A percentile compares a stretch with the other conserved stretches of the same genome.
Conservation (phyloP, 35 echinoderm and acorn worm genomes). For the Acanthaster planci region DNA sequence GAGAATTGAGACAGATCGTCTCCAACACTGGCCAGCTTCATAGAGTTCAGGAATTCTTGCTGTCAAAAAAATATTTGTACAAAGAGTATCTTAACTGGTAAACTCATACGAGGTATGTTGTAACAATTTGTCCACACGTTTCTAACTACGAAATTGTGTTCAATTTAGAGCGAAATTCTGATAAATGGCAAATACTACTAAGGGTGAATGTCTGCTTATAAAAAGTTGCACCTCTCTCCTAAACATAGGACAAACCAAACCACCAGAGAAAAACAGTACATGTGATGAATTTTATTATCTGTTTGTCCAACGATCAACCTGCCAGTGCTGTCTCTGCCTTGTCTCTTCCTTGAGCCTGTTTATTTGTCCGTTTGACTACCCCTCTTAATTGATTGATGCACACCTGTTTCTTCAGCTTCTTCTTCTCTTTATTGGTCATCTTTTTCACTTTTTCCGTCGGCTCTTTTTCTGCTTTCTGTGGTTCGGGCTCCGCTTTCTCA, state of each 20-base stretch:
- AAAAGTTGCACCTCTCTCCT: too few species aligned
- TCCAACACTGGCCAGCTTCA: conserved; percentile 49
- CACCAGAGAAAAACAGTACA: too few species aligned
- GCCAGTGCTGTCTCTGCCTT: too few species aligned
- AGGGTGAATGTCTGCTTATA: neutral
- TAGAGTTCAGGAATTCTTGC: conserved; percentile 65
- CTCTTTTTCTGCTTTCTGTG: conserved; percentile 34
- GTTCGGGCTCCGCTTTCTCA: neutral
- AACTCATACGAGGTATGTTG: neutral
- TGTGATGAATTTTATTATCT: too few species aligned
- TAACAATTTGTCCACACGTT: neutral
- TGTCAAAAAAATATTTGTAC: too few species aligned
- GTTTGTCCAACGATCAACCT: too few species aligned
- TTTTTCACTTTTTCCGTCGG: conserved; percentile 62
- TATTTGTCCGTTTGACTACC: neutral
- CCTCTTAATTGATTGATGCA: neutral
- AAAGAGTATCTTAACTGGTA: neutral
- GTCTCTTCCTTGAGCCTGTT: too few species aligned
- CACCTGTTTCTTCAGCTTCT: conserved; percentile 82
- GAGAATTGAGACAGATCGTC: conserved; percentile 83
- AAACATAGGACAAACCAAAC: too few species aligned
- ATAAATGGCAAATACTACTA: neutral
- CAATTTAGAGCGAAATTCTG: neutral
- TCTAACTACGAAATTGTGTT: conserved; percentile 5
- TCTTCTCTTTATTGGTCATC: conserved; percentile 85